Percentiles rank a stretch among this genome's conserved stretches.
These are phyloP conservation scores for Steinernema carpocapsae DNA, from an alignment of 2,888 invertebrate species.

Conservation along the genomic window DNA sequence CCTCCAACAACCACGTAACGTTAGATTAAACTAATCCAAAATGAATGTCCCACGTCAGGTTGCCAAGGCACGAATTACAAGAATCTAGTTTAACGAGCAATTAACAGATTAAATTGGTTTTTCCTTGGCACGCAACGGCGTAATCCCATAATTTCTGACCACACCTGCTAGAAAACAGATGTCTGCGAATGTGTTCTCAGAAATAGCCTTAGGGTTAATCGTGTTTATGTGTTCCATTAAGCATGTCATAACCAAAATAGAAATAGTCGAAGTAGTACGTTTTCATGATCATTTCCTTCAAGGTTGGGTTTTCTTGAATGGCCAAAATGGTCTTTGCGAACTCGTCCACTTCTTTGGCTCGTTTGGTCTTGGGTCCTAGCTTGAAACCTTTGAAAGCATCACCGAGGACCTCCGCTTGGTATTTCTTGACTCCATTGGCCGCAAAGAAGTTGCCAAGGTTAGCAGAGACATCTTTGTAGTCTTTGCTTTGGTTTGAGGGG, in stretches of 20 bases:
- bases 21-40: too few species aligned
- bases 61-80: too few species aligned
- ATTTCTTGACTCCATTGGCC: conserved; percentile 4
- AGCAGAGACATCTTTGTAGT: background rate
- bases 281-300: background rate
- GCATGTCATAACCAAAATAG: background rate
- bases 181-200: too few species aligned
- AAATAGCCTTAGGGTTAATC: too few species aligned
- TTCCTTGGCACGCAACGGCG: too few species aligned
- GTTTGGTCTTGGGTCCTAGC: background rate
- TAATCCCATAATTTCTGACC: too few species aligned
- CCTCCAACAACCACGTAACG: too few species aligned
- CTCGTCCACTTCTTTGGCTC: background rate
- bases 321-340: background rate
- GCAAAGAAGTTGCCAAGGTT: background rate
- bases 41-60: too few species aligned
- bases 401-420: background rate
- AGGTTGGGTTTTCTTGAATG: background rate
- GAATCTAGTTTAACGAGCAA: too few species aligned
- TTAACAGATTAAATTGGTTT: too few species aligned
- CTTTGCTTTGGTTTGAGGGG: background rate
- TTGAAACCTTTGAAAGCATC: background rate
- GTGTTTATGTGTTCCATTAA: too few species aligned
- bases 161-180: too few species aligned
- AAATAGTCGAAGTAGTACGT: background rate